These are phyloP conservation scores for Cydia pomonella DNA, from an alignment of 1,140 invertebrate genomes.

Conservation along the genomic window DNA sequence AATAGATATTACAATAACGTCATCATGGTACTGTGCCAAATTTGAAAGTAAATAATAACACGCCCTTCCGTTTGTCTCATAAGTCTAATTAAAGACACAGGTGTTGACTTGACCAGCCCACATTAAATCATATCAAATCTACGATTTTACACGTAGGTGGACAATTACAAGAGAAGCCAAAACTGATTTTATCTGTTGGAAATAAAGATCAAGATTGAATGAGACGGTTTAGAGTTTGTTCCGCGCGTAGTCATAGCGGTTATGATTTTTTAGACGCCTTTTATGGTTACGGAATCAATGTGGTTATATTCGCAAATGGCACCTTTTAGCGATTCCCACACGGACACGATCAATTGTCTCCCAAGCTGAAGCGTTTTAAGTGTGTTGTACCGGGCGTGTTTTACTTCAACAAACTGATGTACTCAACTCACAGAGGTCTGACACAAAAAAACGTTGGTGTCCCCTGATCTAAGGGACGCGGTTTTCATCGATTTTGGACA, in stretches of 20 bases:
- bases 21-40: not conserved
- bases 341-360: too few relatives aligned
- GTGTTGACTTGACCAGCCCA: not conserved
- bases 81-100: not conserved
- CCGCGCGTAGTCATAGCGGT: not conserved
- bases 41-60: not conserved
- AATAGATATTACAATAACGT: not conserved
- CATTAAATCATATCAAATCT: slow-evolving; percentile 5
- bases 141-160: not conserved
- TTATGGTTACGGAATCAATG: not conserved
- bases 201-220: not conserved
- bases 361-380: too few relatives aligned
- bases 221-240: not conserved
- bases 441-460: too few relatives aligned
- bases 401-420: too few relatives aligned
- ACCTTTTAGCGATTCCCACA: too few relatives aligned
- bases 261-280: not conserved
- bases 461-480: too few relatives aligned
- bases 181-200: not conserved
- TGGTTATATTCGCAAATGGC: not conserved
- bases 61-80: not conserved
- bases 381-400: too few relatives aligned
- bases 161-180: not conserved
- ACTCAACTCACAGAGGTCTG: too few relatives aligned
- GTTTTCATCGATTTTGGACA: too few relatives aligned